These are phyloP conservation scores for Rallus crepitans DNA, from an alignment of 2,797 vertebrate genomes.

Conservation along the genomic window DNA sequence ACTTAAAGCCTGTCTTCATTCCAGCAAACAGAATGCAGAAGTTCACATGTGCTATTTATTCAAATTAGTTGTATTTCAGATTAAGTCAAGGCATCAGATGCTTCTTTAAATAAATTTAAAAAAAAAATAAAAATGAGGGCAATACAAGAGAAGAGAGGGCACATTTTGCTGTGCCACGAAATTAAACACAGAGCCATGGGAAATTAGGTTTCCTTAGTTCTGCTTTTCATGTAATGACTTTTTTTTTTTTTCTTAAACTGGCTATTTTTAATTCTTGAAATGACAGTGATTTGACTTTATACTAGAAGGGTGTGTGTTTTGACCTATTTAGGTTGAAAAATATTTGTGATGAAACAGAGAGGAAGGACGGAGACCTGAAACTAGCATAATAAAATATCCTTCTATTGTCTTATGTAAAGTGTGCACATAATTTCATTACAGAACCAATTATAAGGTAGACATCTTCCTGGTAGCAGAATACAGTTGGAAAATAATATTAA, in stretches of 20 bases:
- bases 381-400: neutral
- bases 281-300: neutral
- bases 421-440: neutral
- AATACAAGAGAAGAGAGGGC: neutral
- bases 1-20: neutral
- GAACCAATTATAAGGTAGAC: neutral
- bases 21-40: neutral
- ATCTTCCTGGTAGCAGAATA: neutral
- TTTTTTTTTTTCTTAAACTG: rapidly evolving
- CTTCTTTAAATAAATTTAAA: rapidly evolving
- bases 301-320: neutral
- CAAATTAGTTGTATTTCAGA: neutral
- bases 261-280: neutral
- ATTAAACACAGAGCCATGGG: neutral
- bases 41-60: neutral
- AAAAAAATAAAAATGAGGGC: rapidly evolving
- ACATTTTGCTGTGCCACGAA: neutral
- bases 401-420: neutral
- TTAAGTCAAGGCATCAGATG: neutral
- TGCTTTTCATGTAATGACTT: neutral
- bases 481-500: neutral
- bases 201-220: neutral
- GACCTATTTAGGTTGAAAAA: neutral
- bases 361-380: neutral
- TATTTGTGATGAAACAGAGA: neutral